Evolutionary conservation across 2,888 invertebrate genomes (phyloP).

Genomic region (Acrobasis consociella): DNA sequence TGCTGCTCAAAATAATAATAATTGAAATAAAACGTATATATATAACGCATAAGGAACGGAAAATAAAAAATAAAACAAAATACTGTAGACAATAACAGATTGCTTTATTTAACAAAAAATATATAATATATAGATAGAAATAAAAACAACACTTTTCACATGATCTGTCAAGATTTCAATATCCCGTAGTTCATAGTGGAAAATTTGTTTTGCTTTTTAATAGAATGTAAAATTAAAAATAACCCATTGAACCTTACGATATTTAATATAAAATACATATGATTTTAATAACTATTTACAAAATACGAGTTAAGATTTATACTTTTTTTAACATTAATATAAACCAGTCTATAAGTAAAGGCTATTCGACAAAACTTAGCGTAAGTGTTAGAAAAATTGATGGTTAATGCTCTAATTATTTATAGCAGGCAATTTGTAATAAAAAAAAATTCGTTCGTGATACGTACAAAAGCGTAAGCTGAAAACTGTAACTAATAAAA

Average conservation of each 20-base stretch:
- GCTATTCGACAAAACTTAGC: constrained; percentile 80
- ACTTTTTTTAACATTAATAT: constrained; percentile 77
- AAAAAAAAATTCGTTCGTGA: constrained; percentile 33
- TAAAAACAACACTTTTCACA: constrained; percentile 75
- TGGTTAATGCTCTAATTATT: constrained; percentile 56
- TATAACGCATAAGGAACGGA: constrained; percentile 42
- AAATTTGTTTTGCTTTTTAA: constrained; percentile 71
- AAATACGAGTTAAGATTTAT: constrained; percentile 80
- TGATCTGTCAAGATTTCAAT: constrained; percentile 53
- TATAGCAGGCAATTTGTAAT: constrained; percentile 74
- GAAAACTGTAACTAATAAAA: constrained; percentile 36
- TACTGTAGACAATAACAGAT: constrained; percentile 78
- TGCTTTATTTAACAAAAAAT: constrained; percentile 83
- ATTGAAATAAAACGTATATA: constrained; percentile 29
- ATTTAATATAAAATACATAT: constrained; percentile 82
- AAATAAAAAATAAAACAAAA: constrained; percentile 72
- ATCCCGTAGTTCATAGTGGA: constrained; percentile 58
- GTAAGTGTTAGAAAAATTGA: constrained; percentile 75
- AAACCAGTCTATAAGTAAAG: constrained; percentile 82
- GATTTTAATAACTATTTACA: constrained; percentile 81
- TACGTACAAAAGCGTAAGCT: constrained; percentile 37
- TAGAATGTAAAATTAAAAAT: constrained; percentile 80
- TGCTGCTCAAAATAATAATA: constrained; percentile 33
- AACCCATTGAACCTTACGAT: constrained; percentile 80
- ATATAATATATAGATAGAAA: constrained; percentile 78